Percentiles rank a stretch among this genome's conserved stretches.
Conservation (phyloP, 2,888 invertebrate genomes). For the Pseudeuparius sepicola region DNA sequence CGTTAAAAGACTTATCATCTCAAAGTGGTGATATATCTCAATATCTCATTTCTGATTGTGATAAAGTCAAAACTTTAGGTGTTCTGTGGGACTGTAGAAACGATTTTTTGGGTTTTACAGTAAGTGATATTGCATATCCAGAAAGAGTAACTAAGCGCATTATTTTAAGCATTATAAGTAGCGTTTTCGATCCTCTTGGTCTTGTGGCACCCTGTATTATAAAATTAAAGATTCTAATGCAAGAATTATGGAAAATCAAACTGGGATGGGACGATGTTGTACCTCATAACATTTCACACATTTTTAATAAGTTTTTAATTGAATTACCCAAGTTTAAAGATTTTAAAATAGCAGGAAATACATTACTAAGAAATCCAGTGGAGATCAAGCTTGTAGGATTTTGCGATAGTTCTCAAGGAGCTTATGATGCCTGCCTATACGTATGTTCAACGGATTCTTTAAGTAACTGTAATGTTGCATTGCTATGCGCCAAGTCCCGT, state of each 20-base stretch:
- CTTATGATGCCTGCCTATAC: conserved; percentile 20
- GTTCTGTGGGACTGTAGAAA: conserved; percentile 6
- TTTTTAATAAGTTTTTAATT: conserved; percentile 12
- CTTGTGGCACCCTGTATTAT: conserved; percentile 23
- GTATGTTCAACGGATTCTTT: conserved; percentile 10
- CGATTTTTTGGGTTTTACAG: conserved; percentile 7
- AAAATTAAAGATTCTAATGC: conserved; percentile 20
- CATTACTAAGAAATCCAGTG: conserved; percentile 3
- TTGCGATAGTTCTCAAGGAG: conserved; percentile 16
- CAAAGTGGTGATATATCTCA: not conserved
- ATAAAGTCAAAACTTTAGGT: conserved; percentile 12
- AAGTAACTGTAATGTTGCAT: conserved; percentile 7
- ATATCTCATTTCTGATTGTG: conserved; percentile 8
- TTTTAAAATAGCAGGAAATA: conserved; percentile 14
- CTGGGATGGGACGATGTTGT: conserved; percentile 24
- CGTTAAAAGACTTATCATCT: not conserved
- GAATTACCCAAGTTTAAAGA: conserved; percentile 8
- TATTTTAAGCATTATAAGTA: conserved; percentile 20
- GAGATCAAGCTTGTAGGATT: conserved; percentile 18
- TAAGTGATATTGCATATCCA: conserved; percentile 1
- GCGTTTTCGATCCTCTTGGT: conserved; percentile 24
- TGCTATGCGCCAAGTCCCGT: conserved; percentile 20
- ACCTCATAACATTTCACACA: conserved; percentile 8
- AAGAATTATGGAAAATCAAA: conserved; percentile 19
- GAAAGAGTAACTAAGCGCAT: conserved; percentile 16